Conservation (phyloP, 2,797 vertebrate genomes). For the Lithobates sylvaticus region DNA sequence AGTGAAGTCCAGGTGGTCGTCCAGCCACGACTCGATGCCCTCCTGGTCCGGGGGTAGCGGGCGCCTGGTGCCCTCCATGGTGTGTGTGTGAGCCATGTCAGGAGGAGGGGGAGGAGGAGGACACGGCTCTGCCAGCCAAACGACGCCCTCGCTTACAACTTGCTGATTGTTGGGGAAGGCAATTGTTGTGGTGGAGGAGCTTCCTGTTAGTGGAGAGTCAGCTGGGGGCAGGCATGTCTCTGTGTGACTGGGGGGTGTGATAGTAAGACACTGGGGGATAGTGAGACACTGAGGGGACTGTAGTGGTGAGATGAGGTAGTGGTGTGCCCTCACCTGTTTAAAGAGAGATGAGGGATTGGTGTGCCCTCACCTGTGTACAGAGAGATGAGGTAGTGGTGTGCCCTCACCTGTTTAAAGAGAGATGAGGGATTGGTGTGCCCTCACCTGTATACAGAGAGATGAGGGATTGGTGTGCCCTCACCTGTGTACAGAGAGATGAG, state of each 20-base stretch:
- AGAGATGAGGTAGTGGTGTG: too few relatives aligned
- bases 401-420: too few relatives aligned
- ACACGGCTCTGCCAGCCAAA: conserved; percentile 29
- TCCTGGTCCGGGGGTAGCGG: conserved; percentile 75
- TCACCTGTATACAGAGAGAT: too few relatives aligned
- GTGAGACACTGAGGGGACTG: conserved; percentile 12
- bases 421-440: too few relatives aligned
- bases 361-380: too few relatives aligned
- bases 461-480: too few relatives aligned
- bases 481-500: too few relatives aligned
- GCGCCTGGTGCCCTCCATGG: conserved; percentile 77
- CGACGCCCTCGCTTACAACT: conserved; percentile 27
- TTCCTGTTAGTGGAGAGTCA: neutral
- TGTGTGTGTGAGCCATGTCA: conserved; percentile 53
- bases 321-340: too few relatives aligned
- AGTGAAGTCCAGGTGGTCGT: conserved; percentile 90
- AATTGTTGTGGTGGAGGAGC: too few relatives aligned
- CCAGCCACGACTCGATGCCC: conserved; percentile 93
- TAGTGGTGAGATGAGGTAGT: too few relatives aligned
- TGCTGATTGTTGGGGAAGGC: conserved; percentile 64
- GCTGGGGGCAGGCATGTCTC: neutral
- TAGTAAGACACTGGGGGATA: neutral
- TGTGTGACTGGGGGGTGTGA: conserved; percentile 26
- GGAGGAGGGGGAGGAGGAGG: conserved; percentile 52
- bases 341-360: too few relatives aligned